These are phyloP conservation scores for Druon quercuslanigerum DNA, from an alignment of 1,140 invertebrate genomes.

Conservation along the genomic window DNA sequence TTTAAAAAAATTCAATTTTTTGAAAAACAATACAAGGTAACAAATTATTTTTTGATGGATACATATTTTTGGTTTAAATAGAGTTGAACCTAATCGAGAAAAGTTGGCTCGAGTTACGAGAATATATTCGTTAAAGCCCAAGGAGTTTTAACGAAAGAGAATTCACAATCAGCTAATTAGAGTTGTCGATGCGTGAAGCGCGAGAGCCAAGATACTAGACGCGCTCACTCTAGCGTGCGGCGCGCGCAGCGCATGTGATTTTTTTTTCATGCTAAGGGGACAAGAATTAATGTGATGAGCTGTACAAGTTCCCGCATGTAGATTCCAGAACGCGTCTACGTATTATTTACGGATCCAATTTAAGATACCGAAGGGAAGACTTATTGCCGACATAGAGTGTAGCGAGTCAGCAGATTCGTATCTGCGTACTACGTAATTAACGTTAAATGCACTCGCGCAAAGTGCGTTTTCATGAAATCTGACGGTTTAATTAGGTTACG, in stretches of 20 bases:
- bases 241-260: neutral
- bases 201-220: too few relatives aligned
- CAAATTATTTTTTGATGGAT: too few relatives aligned
- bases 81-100: too few relatives aligned
- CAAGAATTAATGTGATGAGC: slow-evolving; percentile 34
- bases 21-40: too few relatives aligned
- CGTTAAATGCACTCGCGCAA: slow-evolving; percentile 55
- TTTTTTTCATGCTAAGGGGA: slow-evolving; percentile 8
- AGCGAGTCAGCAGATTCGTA: slow-evolving; percentile 61
- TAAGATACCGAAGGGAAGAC: slow-evolving; percentile 58
- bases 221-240: too few relatives aligned
- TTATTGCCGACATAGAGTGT: slow-evolving; percentile 57
- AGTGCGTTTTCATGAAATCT: slow-evolving; percentile 59
- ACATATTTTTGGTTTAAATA: too few relatives aligned
- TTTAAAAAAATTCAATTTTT: too few relatives aligned
- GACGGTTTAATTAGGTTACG: slow-evolving; percentile 62
- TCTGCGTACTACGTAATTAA: slow-evolving; percentile 55
- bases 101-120: too few relatives aligned
- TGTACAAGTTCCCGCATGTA: slow-evolving; percentile 45
- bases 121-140: too few relatives aligned
- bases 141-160: too few relatives aligned
- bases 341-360: slow-evolving; percentile 57
- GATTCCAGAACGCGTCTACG: slow-evolving; percentile 15
- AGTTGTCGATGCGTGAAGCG: too few relatives aligned
- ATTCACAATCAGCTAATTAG: too few relatives aligned